A percentile compares a stretch with the other conserved stretches of the same genome.
phyloP scores from a whole-genome alignment of 2,113 vertebrate genomes.

The Ptychochromis oligacanthus region DNA sequence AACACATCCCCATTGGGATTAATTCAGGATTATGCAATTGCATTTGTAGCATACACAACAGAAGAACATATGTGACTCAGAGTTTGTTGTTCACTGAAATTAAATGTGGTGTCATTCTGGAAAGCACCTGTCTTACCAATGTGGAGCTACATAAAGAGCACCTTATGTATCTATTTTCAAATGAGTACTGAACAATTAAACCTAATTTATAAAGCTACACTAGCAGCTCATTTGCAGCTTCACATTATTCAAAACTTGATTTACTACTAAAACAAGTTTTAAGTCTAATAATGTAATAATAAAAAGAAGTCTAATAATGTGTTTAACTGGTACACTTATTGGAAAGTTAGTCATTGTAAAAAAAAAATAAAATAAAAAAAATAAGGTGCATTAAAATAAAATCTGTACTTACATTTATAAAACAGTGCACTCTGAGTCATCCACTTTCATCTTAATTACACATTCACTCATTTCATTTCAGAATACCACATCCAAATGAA shows the following conservation, averaged over 20 bases:
- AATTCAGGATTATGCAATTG: not conserved
- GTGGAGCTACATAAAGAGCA: fast-evolving
- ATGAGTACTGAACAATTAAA: not conserved
- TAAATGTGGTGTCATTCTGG: too few species aligned
- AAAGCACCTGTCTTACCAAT: not conserved
- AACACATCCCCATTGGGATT: not conserved
- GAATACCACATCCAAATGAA: not conserved
- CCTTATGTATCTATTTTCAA: not conserved
- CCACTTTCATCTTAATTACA: not conserved
- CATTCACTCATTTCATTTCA: not conserved
- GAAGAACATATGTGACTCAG: not conserved
- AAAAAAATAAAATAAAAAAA: not conserved
- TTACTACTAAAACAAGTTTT: not conserved
- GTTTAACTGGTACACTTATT: not conserved
- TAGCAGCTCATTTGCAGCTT: not conserved
- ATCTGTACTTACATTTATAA: not conserved
- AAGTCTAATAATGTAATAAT: too few species aligned
- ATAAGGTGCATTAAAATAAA: not conserved
- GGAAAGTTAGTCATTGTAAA: not conserved
- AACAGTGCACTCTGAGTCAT: not conserved
- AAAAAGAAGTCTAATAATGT: not conserved
- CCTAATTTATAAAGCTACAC: not conserved
- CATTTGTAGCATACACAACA: not conserved
- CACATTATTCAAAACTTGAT: not conserved
- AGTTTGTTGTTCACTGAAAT: not conserved